Conservation (phyloP, 2,113 vertebrate genomes). For the Hippocampus barbouri region DNA sequence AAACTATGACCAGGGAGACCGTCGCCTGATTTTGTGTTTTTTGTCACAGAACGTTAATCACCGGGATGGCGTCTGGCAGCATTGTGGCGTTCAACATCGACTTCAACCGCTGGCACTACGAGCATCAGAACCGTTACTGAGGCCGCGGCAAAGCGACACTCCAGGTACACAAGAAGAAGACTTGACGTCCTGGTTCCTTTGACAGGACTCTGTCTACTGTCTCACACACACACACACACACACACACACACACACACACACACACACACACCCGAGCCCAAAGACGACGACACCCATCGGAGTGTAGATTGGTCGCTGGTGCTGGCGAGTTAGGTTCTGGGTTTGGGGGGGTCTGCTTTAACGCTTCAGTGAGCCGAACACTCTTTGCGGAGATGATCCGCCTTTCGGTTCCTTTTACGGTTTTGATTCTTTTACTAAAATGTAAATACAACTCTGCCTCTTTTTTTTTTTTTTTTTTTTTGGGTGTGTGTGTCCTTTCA, state of each 20-base stretch:
- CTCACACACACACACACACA: neutral
- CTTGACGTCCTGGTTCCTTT: neutral
- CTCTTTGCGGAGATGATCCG: constrained; percentile 28
- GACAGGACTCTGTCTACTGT: constrained; percentile 37
- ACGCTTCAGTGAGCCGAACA: constrained; percentile 41
- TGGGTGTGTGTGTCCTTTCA: constrained; percentile 54
- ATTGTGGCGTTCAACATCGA: constrained; percentile 99
- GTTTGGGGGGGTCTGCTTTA: constrained; percentile 17
- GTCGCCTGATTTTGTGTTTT: neutral
- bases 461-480: constrained; percentile 68
- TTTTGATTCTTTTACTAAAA: constrained; percentile 28
- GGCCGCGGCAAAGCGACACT: constrained; percentile 24
- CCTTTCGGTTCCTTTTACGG: constrained; percentile 20
- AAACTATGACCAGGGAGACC: neutral
- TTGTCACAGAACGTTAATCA: constrained; percentile 90
- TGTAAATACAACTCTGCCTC: constrained; percentile 68
- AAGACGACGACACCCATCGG: constrained; percentile 52
- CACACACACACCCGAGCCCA: constrained; percentile 52
- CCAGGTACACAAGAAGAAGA: constrained; percentile 42
- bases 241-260: neutral
- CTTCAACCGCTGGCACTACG: constrained; percentile 99
- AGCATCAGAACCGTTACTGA: constrained; percentile 99
- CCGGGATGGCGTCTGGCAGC: constrained; percentile 98
- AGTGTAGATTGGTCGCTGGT: constrained; percentile 26
- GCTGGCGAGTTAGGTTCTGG: neutral